Base-by-base conservation (phyloP, 2,888 invertebrate species). In the Oxyteleia sp. region DNA sequence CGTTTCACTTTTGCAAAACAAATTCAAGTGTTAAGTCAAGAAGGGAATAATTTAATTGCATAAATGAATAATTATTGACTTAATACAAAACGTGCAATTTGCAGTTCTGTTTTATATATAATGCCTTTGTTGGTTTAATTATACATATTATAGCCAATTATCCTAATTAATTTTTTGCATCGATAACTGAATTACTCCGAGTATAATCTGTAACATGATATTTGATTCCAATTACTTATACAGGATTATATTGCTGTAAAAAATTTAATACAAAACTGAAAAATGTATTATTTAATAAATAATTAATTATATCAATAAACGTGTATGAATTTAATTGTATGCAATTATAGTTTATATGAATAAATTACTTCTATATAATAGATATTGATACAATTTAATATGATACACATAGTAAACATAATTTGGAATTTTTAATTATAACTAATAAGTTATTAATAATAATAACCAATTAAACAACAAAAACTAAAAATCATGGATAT, bases 41-140 rank as follows among this genome's bases (percentile, higher is more conserved):
- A n/a, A 38, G 38, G 8, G 2, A 23, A 23, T 38, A 38, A 38
- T 38, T 10, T n/a, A 38, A n/a, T 38, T 38, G 38, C 38, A 4
- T 8, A n/a, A 38, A 38, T 38, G 38, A 38, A 38, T 38, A 38
- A 38, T 38, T n/a, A 38, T 38, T n/a, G 38, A 38, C 2, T 38
- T 38, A 38, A 38, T 38, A 4, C 38, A 38, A 38, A 38, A 38
- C 38, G n/a, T 38, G 38, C 38, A 38, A 38, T 38, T 38, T n/a
- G 38, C 10, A n/a, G n/a, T 4, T 4, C 38, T 10, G 10, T 23
- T 23, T 38, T 38, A 38, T 10, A 38, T n/a, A 2, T n/a, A 8
- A n/a, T 10, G 11, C 38, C 38, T 38, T 38, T 38, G 38, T 38
- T n/a, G 4, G 38, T 38, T 38, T 38, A 10, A 38, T 38, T 38